These are phyloP conservation scores for Sibirionetta formosa DNA, from an alignment of 2,797 vertebrate genomes.

Conservation along the genomic window DNA sequence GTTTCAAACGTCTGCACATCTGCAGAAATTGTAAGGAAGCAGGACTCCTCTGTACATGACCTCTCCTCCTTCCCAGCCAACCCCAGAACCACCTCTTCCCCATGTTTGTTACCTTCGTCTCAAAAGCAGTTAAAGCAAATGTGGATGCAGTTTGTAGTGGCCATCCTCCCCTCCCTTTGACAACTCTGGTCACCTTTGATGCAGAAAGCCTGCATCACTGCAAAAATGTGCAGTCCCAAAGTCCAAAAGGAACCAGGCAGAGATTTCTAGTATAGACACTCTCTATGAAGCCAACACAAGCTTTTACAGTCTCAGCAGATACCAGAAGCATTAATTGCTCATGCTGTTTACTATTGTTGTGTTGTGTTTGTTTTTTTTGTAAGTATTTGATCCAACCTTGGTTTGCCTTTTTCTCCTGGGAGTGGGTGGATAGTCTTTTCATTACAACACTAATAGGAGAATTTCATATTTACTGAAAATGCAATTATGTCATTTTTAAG, in stretches of 20 bases:
- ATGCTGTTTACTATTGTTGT: neutral
- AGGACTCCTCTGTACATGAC: neutral
- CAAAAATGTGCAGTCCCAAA: neutral
- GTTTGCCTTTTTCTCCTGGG: conserved; percentile 50
- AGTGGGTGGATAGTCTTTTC: conserved; percentile 35
- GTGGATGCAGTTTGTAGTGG: neutral
- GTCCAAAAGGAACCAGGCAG: neutral
- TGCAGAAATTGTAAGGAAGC: neutral
- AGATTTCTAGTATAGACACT: neutral
- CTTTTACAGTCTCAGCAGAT: conserved; percentile 48
- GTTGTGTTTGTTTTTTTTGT: neutral
- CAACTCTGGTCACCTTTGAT: neutral
- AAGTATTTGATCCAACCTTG: conserved; percentile 54
- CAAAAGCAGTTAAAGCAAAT: neutral
- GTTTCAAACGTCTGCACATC: neutral
- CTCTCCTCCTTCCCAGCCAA: neutral
- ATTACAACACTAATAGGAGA: conserved; percentile 57
- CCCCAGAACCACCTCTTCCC: neutral
- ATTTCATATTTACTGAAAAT: conserved; percentile 58
- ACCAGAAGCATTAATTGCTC: conserved; percentile 38
- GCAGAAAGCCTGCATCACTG: neutral
- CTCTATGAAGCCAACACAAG: neutral
- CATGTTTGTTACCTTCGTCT: neutral
- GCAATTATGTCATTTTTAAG: conserved; percentile 29
- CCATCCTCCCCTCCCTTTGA: neutral